Evolutionary conservation across 2,888 invertebrate species (phyloP).

Genomic region (Rhopalosiphum nymphaeae): DNA sequence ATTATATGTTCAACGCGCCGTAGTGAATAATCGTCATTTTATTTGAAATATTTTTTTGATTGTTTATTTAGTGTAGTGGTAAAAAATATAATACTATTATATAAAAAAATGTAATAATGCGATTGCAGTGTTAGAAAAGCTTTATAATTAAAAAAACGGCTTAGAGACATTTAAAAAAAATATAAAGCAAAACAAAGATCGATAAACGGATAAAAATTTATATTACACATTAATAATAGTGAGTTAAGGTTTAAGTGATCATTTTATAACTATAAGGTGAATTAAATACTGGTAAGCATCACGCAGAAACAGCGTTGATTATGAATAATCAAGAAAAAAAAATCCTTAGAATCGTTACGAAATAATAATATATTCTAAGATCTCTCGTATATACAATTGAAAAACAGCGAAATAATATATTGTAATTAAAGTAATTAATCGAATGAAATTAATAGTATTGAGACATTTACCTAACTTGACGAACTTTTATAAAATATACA

Average conservation of each 20-base stretch:
- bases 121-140: background rate
- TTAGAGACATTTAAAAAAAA: background rate
- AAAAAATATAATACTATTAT: background rate
- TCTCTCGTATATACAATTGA: background rate
- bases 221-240: background rate
- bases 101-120: background rate
- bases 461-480: background rate
- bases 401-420: background rate
- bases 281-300: background rate
- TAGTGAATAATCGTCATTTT: background rate
- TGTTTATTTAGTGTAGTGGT: background rate
- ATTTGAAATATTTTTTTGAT: background rate
- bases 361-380: background rate
- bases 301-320: background rate
- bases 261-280: background rate
- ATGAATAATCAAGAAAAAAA: constrained; percentile 8
- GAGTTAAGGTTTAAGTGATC: background rate
- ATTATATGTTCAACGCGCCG: background rate
- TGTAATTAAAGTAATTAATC: background rate
- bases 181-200: background rate
- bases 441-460: background rate
- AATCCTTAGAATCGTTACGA: background rate
- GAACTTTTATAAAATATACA: background rate
- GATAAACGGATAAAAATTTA: background rate
- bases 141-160: background rate